These are phyloP conservation scores for Girardinichthys multiradiatus DNA, from an alignment of 2,113 vertebrate genomes.

Conservation along the genomic window DNA sequence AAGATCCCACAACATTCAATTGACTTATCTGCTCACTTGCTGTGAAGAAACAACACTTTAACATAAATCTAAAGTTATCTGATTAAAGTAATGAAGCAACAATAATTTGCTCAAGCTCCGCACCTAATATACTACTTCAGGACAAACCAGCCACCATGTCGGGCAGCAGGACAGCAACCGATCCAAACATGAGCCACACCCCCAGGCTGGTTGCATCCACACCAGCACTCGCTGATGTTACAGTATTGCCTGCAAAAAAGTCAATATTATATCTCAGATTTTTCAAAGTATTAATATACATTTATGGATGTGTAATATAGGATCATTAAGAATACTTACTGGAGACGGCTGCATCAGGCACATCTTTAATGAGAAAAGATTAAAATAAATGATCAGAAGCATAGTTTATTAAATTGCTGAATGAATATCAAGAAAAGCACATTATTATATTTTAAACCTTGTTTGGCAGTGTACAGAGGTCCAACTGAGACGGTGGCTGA, in stretches of 20 bases:
- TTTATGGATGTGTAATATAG: not conserved
- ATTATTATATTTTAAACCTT: conserved; percentile 44
- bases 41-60: not conserved
- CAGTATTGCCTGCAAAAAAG: conserved; percentile 39
- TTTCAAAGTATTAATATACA: not conserved
- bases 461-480: conserved; percentile 70
- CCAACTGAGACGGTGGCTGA: conserved; percentile 79
- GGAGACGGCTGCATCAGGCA: conserved; percentile 33
- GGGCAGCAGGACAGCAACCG: conserved; percentile 57
- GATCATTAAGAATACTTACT: conserved; percentile 55
- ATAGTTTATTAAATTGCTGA: too few relatives aligned
- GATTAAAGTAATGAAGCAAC: not conserved
- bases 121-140: conserved; percentile 70
- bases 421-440: not conserved
- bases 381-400: conserved; percentile 12
- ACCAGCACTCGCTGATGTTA: not conserved
- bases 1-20: not conserved
- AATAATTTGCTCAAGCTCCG: not conserved
- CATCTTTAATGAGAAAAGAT: conserved; percentile 9
- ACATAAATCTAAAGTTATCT: not conserved
- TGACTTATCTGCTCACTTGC: not conserved
- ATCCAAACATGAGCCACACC: conserved; percentile 68
- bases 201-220: conserved; percentile 56
- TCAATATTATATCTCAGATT: not conserved
- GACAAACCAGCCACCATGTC: conserved; percentile 72